phyloP scores from a whole-genome alignment of 2,888 invertebrate genomes.

The Caenorhabditis parvicauda region DNA sequence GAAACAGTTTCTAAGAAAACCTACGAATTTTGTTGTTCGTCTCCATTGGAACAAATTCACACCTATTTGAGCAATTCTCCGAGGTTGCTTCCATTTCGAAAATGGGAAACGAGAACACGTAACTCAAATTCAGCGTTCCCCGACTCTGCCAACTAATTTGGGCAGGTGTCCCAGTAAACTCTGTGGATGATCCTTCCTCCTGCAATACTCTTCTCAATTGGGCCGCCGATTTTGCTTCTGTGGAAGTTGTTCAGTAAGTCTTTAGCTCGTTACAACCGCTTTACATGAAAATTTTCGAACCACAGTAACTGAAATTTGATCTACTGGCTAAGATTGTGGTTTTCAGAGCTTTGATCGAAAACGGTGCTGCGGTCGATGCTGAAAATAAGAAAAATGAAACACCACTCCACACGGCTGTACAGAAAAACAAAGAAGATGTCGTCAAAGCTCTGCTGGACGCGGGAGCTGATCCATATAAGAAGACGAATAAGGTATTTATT shows the following conservation, averaged over 20 bases:
- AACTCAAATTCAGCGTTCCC: conserved; percentile 66
- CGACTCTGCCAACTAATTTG: conserved; percentile 69
- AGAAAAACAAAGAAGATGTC: conserved; percentile 68
- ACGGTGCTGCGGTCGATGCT: conserved; percentile 70
- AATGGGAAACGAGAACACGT: neutral
- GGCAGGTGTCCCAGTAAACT: conserved; percentile 70
- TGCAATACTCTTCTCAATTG: conserved; percentile 72
- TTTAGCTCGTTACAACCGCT: neutral
- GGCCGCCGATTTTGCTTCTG: conserved; percentile 71
- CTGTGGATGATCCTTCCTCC: conserved; percentile 70
- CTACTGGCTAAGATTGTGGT: neutral
- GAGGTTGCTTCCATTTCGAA: neutral
- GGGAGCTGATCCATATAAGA: conserved; percentile 68
- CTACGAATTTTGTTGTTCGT: too few relatives aligned
- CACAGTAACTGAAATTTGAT: too few relatives aligned
- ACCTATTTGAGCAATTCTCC: too few relatives aligned
- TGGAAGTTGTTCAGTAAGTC: conserved; percentile 69
- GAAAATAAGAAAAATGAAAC: conserved; percentile 70
- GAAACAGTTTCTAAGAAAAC: too few relatives aligned
- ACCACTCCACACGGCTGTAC: conserved; percentile 71
- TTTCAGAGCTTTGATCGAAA: conserved; percentile 63
- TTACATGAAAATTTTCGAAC: too few relatives aligned
- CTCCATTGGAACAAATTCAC: too few relatives aligned
- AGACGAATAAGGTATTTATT: conserved; percentile 32
- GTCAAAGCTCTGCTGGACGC: conserved; percentile 68